A percentile compares a stretch with the other conserved stretches of the same genome.
Conservation (phyloP, 2,888 invertebrate genomes). For the Tryphoninae sp. region DNA sequence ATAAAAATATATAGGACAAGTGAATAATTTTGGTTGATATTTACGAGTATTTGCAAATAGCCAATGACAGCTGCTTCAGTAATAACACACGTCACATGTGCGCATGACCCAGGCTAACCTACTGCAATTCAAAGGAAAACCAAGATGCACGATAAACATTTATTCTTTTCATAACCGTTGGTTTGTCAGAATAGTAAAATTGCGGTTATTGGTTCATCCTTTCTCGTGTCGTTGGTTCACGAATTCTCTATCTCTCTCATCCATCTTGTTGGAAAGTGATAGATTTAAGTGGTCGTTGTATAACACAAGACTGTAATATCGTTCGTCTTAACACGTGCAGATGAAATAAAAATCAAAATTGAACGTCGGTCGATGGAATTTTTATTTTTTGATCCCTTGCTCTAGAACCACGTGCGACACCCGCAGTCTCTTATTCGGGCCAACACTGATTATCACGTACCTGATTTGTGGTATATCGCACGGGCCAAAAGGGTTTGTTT, state of each 20-base stretch:
- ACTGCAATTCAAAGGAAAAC: neutral
- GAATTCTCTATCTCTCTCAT: neutral
- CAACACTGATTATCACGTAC: too few species aligned
- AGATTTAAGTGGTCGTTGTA: neutral
- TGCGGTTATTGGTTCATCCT: slow-evolving; percentile 17
- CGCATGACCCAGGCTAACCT: too few species aligned
- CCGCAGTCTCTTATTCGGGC: too few species aligned
- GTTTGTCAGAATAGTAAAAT: slow-evolving; percentile 55
- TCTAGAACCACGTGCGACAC: too few species aligned
- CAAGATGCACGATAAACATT: neutral
- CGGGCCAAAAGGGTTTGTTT: too few species aligned
- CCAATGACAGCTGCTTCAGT: too few species aligned
- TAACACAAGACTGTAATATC: neutral
- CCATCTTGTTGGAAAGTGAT: neutral
- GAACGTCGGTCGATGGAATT: neutral
- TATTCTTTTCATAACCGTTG: slow-evolving; percentile 50
- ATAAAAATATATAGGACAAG: too few species aligned
- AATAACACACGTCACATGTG: too few species aligned
- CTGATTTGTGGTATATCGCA: too few species aligned
- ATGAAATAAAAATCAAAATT: neutral
- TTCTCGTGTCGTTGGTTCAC: neutral
- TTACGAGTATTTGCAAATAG: too few species aligned
- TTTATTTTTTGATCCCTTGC: neutral
- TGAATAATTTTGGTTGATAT: too few species aligned
- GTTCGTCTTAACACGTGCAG: neutral